Base-by-base conservation (phyloP, 2,888 invertebrate genomes). In the Miltochrista miniata region DNA sequence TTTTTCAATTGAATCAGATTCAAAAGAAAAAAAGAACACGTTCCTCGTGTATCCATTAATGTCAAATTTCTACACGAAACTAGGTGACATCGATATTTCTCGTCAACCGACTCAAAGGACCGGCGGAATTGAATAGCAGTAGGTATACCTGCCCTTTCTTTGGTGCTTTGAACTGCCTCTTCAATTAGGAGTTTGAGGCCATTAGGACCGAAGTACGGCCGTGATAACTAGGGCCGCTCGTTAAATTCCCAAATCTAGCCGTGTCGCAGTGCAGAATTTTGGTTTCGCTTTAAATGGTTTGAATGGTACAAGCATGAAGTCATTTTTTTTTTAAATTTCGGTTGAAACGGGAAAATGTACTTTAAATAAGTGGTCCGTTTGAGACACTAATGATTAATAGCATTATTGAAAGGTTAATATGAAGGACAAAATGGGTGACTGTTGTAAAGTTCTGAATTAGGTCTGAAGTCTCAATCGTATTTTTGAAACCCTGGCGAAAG, bases 121-220 rank as follows among this genome's bases (percentile, higher is more conserved):
- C n/a, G 30, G 11, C 7, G 29, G 10, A 24, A 34, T 36, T 30
- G 24, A n/a, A 15, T 18, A 24, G 31, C 18, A 18, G 14, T 8
- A 34, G n/a, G n/a, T n/a, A n/a, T n/a, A n/a, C 14, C 24, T 31
- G 18, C 3, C n/a, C 18, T 1, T 15, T 14, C 15, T 48, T 48
- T 35, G 42, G 43, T 49, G 57, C 55, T 62, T 54, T 56, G 54
- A 58, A 46, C 45, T 46, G 51, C 48, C 67, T 71, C 72, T 71
- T 78, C 76, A 79, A 79, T 79, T 79, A 79, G 64, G 64, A 71
- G 72, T 74, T 72, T 72, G 68, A 59, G 62, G 55, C 70, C 74
- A 68, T 74, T 74, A 74, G 55, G 56, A 18, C 13, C 39, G 55
- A 55, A 61, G 55, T 56, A 64, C 45, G 53, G 39, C 61, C 60